Evolutionary conservation across 2,113 vertebrate species (phyloP), one percentile per base, ranked within the genome.

Genomic region (Phalacrocorax aristotelis): DNA sequence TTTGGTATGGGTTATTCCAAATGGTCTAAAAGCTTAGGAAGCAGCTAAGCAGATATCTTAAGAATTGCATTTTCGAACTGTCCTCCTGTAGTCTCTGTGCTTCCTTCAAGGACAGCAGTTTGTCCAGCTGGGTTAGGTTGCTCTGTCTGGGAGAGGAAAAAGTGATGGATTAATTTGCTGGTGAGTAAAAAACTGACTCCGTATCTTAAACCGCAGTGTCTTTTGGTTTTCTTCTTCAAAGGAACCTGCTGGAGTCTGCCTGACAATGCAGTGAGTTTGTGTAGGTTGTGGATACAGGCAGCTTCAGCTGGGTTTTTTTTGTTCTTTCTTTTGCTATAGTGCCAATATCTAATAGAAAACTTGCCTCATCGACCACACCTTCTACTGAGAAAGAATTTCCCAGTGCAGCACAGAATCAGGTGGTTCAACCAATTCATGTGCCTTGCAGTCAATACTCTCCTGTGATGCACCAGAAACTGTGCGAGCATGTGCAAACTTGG

Each of bases 401-500:
- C 77, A 90, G 52, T 51, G 51, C n/a, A 65, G 81, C 49, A 40
- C 92, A 96, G 36, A 89, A 79, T 46, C 90, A 90, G 54, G 13
- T 60, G 57, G 54, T 80, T 65, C 95, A 89, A 18, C 84, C 97
- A 27, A 8, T 94, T 32, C 77, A 65, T 42, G 91, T 96, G 58
- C 97, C 97, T 87, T 97, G 93, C 78, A 96, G 87, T 70, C 94
- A 97, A 1, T 95, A 90, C 51, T 97, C 98, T 92, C 96, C 98
- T 38, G 90, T 90, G 51, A 87, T 75, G 3, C 97, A 96, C 74
- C 96, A 98, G 83, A 97, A 97, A 38, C 89, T 97, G 40, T 98
- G 86, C 7, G 97, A 98, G 62, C 97, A 97, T 26, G 96, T 98
- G 40, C 97, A 98, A 55, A 98, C 98, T 60, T 98, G 98, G 51